A percentile compares a stretch with the other conserved stretches of the same genome.
phyloP scores from a whole-genome alignment of 2,797 vertebrate species.

The Ceryle rudis region DNA sequence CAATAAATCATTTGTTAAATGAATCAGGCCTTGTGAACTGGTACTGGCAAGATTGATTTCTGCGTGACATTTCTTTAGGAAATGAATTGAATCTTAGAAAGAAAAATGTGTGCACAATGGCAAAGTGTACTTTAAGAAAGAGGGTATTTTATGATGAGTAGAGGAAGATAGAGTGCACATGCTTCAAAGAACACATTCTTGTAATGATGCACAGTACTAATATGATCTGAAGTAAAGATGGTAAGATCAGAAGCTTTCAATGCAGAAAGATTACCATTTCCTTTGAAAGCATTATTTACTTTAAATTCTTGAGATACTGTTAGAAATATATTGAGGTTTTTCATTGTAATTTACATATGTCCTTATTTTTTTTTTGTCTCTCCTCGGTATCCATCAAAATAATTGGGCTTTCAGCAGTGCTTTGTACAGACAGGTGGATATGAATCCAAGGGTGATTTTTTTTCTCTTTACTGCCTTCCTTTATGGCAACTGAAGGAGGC shows the following conservation, averaged over 20 bases:
- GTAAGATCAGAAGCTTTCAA: slow-evolving; percentile 55
- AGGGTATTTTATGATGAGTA: slow-evolving; percentile 55
- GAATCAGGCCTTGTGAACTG: slow-evolving; percentile 46
- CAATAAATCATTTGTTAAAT: slow-evolving; percentile 56
- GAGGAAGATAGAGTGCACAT: slow-evolving; percentile 42
- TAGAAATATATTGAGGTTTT: slow-evolving; percentile 18
- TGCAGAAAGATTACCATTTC: slow-evolving; percentile 35
- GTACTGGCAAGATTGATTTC: slow-evolving; percentile 49
- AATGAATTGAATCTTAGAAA: slow-evolving; percentile 60
- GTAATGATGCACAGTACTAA: slow-evolving; percentile 56
- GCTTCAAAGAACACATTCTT: slow-evolving; percentile 65
- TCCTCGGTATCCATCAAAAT: not conserved
- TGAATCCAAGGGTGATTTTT: slow-evolving; percentile 3
- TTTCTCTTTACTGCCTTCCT: not conserved
- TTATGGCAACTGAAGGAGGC: not conserved
- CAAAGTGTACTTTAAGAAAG: slow-evolving; percentile 31
- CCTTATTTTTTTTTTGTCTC: not conserved
- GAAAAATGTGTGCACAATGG: slow-evolving; percentile 40
- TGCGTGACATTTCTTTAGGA: slow-evolving; percentile 44
- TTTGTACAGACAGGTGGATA: not conserved
- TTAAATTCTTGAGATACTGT: slow-evolving; percentile 12
- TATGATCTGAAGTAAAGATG: slow-evolving; percentile 48
- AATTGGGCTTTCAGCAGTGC: slow-evolving; percentile 38
- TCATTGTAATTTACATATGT: slow-evolving; percentile 32
- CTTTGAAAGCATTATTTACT: slow-evolving; percentile 68